These are phyloP conservation scores for Chaenogobius annularis DNA, from an alignment of 2,113 vertebrate species.

Conservation along the genomic window DNA sequence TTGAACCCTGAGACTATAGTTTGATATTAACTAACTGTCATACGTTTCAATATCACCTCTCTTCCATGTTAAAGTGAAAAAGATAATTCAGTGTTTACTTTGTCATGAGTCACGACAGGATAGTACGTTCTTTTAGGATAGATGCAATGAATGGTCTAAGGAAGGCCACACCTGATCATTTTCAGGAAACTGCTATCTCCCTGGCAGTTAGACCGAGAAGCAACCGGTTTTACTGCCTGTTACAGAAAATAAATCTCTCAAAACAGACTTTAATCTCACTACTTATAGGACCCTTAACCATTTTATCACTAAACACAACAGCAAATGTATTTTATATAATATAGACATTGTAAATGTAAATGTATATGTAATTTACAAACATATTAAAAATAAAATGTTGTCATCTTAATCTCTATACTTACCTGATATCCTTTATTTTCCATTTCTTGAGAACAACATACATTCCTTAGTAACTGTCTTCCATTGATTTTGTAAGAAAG, in stretches of 20 bases:
- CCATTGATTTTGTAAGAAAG: slow-evolving; percentile 8
- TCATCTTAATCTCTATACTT: slow-evolving; percentile 28
- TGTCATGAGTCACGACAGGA: slow-evolving; percentile 7
- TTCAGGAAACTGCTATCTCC: slow-evolving; percentile 65
- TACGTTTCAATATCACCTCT: slow-evolving; percentile 3
- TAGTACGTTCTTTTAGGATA: slow-evolving; percentile 28
- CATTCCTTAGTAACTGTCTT: slow-evolving; percentile 22
- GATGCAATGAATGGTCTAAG: slow-evolving; percentile 42
- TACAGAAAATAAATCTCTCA: slow-evolving; percentile 27
- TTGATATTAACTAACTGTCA: slow-evolving; percentile 36
- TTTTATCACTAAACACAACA: background rate
- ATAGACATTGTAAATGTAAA: background rate
- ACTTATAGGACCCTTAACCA: background rate
- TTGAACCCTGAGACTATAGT: slow-evolving; percentile 36
- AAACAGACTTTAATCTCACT: slow-evolving; percentile 9
- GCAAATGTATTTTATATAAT: background rate
- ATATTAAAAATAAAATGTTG: background rate
- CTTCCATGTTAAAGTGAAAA: slow-evolving; percentile 14
- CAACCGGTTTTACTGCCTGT: slow-evolving; percentile 56
- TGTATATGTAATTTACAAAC: background rate
- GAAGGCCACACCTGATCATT: slow-evolving; percentile 66
- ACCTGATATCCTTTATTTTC: slow-evolving; percentile 34
- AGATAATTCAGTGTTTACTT: slow-evolving; percentile 43
- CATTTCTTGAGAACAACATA: slow-evolving; percentile 23
- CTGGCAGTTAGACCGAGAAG: slow-evolving; percentile 47